These are phyloP conservation scores for Cariama cristata DNA, from an alignment of 2,113 vertebrate genomes.

Conservation along the genomic window DNA sequence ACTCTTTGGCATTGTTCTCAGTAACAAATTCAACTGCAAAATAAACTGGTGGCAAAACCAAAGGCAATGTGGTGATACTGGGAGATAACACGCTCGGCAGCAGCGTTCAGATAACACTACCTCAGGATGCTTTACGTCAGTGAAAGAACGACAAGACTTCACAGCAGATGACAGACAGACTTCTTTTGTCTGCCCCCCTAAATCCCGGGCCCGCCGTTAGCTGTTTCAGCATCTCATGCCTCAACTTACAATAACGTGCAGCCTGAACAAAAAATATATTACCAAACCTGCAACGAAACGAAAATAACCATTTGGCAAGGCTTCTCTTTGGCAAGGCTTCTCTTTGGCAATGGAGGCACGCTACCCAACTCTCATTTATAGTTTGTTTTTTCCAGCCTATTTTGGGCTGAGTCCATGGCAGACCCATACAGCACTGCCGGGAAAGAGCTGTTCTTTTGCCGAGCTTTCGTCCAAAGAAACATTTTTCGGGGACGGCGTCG, in stretches of 20 bases:
- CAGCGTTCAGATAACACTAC: neutral
- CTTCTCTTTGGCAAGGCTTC: neutral
- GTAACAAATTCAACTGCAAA: neutral
- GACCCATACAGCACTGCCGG: neutral
- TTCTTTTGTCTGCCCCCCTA: conserved; percentile 47
- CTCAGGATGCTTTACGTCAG: neutral
- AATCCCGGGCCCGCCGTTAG: neutral
- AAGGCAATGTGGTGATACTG: fast-evolving
- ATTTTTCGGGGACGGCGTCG: neutral
- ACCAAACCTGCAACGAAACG: neutral
- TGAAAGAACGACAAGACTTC: neutral
- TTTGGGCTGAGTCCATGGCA: neutral
- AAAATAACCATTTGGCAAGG: neutral
- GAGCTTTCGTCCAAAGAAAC: neutral
- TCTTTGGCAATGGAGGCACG: neutral
- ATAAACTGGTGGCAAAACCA: neutral
- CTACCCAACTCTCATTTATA: neutral
- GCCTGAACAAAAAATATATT: neutral
- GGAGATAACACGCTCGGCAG: neutral
- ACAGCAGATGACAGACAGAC: neutral
- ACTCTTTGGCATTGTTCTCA: neutral
- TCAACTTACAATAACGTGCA: neutral
- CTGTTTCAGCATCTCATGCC: neutral
- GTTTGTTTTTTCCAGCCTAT: neutral
- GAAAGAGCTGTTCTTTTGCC: neutral